These are phyloP conservation scores for Polypedilum vanderplanki DNA, from an alignment of 1,140 invertebrate genomes.

Conservation along the genomic window DNA sequence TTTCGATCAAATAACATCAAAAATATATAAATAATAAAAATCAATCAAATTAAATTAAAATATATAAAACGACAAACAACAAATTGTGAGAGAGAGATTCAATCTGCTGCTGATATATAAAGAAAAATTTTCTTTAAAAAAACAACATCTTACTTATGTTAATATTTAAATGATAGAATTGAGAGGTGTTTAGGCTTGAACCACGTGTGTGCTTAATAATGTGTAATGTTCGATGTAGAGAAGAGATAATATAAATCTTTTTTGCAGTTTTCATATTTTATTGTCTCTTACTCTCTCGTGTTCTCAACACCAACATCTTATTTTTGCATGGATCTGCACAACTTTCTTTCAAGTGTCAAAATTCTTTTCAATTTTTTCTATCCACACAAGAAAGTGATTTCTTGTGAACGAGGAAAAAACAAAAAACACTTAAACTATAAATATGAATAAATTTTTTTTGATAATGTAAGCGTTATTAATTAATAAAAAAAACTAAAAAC, in stretches of 20 bases:
- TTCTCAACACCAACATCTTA: neutral
- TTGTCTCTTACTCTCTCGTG: neutral
- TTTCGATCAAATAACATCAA: constrained; percentile 23
- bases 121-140: neutral
- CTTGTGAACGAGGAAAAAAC: constrained; percentile 10
- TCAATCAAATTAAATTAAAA: neutral
- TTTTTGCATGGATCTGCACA: neutral
- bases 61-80: neutral
- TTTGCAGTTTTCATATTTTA: constrained; percentile 25
- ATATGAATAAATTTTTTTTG: constrained; percentile 27
- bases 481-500: constrained; percentile 25
- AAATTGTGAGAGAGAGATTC: constrained; percentile 15
- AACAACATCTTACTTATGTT: constrained; percentile 2
- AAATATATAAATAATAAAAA: neutral
- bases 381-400: neutral
- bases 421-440: neutral
- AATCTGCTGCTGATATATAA: constrained; percentile 25
- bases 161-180: neutral
- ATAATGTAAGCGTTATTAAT: constrained; percentile 19
- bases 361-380: constrained; percentile 8
- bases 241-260: neutral
- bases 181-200: neutral
- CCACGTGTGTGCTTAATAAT: neutral
- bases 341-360: neutral
- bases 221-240: neutral